Base-by-base conservation (phyloP, 2,888 invertebrate species). In the Notodonta ziczac region DNA sequence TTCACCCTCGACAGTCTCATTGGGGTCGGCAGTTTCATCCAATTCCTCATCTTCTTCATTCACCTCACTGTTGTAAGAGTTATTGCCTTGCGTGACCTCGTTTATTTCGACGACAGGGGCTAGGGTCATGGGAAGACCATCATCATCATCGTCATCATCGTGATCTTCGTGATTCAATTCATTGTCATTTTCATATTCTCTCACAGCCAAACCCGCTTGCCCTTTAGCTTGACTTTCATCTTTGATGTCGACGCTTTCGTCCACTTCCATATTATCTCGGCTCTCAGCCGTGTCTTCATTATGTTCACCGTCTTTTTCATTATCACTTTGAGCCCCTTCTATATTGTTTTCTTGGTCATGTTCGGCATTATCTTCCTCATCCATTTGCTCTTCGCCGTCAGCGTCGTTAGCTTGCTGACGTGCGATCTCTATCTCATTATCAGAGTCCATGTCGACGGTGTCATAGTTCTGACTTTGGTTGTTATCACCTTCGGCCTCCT, bases 361-460 rank as follows among this genome's bases (percentile, higher is more conserved):
- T 35, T 78, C 76, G 5, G 70, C 60, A 53, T 74, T 72, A 39
- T 72, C 75, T n/a, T 79, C 75, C 7, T 62, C 70, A n/a, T 73
- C 74, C 57, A 70, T 74, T 60, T 77, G 76, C 57, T 79, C 81
- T 5, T 83, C 85, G 10, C 70, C 78, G 10, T 83, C 84, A 1
- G 61, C 65, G 13, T 84, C 82, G 52, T 81, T 78, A 58, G 84
- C 85, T 70, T 85, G 86, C 62, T 91, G 87, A 4, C 90, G 84
- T 40, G 92, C 91, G 7, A 94, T 93, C 77, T 94, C 94, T 51
- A 93, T 91, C 81, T 94, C 94, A 75, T 92, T 91, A 48, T 94
- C 94, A 12, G 94, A 92, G 58, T 93, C 93, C 88, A 93, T 92
- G 58, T 93, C 91, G 0, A 93, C 88, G n/a, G 91, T 93, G 62